phyloP scores from a whole-genome alignment of 1,140 invertebrate species.

The Micrasema longulum region DNA sequence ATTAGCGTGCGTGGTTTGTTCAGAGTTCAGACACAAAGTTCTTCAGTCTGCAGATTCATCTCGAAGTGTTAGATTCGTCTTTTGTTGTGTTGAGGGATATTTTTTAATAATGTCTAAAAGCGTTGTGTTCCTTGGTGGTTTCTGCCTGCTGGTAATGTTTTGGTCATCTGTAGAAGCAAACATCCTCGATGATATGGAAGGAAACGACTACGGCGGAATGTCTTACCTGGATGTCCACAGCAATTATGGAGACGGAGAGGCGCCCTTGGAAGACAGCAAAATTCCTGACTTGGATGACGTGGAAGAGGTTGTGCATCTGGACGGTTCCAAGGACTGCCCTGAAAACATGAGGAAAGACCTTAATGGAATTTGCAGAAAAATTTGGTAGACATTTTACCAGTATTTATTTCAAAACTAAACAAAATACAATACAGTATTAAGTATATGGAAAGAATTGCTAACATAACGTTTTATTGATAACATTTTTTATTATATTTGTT shows the following conservation, averaged over 20 bases:
- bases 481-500: too few species aligned
- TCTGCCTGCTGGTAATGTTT: not conserved
- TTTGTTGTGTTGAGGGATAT: too few species aligned
- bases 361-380: slow-evolving; percentile 12
- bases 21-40: too few species aligned
- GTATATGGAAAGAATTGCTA: too few species aligned
- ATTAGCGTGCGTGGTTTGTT: too few species aligned
- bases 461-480: too few species aligned
- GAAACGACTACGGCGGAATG: slow-evolving; percentile 5
- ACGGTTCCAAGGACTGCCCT: slow-evolving; percentile 4
- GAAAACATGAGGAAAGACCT: slow-evolving; percentile 19
- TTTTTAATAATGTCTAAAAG: too few species aligned
- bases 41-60: too few species aligned
- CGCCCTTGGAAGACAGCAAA: not conserved
- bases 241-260: not conserved
- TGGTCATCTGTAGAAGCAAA: not conserved
- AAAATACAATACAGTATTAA: too few species aligned
- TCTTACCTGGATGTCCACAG: slow-evolving; percentile 11
- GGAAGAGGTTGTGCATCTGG: not conserved
- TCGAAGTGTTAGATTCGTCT: too few species aligned
- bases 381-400: slow-evolving; percentile 13
- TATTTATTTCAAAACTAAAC: too few species aligned
- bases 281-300: not conserved
- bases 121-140: not conserved
- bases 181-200: not conserved